Evolutionary conservation across 2,113 vertebrate genomes (phyloP).

Genomic region (Procapra przewalskii): DNA sequence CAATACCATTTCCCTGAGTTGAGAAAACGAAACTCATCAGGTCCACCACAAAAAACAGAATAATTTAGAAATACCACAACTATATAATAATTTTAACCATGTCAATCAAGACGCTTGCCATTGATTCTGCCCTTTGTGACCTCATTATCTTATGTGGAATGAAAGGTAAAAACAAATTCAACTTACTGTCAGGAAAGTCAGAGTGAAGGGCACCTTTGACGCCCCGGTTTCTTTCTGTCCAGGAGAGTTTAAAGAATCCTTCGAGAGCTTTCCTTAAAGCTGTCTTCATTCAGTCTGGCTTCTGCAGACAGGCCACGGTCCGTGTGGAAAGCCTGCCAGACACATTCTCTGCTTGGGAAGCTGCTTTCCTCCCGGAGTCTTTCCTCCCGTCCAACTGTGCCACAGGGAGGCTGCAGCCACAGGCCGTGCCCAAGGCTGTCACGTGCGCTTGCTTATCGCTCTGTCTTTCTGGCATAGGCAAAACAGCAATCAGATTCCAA

Average conservation of each 20-base stretch:
- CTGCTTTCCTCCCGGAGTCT: neutral
- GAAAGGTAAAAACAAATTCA: neutral
- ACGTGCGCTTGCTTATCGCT: neutral
- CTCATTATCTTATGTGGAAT: neutral
- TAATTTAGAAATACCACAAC: neutral
- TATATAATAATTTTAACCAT: neutral
- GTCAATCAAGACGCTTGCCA: neutral
- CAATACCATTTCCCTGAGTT: neutral
- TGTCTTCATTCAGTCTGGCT: neutral
- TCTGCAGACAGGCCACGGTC: neutral
- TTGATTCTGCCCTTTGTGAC: neutral
- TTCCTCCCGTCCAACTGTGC: neutral
- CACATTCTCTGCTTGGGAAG: neutral
- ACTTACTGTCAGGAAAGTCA: neutral
- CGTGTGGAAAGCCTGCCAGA: neutral
- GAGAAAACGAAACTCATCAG: neutral
- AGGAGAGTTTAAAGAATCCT: neutral
- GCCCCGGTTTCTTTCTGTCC: neutral
- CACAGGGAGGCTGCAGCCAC: conserved; percentile 22
- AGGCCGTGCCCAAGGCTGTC: neutral
- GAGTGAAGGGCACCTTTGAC: neutral
- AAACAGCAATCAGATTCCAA: neutral
- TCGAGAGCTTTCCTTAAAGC: neutral
- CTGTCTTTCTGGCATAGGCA: neutral
- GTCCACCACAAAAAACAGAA: neutral